Evolutionary conservation across 2,888 invertebrate genomes (phyloP).

Genomic region (Drosophila kambysellisi): DNA sequence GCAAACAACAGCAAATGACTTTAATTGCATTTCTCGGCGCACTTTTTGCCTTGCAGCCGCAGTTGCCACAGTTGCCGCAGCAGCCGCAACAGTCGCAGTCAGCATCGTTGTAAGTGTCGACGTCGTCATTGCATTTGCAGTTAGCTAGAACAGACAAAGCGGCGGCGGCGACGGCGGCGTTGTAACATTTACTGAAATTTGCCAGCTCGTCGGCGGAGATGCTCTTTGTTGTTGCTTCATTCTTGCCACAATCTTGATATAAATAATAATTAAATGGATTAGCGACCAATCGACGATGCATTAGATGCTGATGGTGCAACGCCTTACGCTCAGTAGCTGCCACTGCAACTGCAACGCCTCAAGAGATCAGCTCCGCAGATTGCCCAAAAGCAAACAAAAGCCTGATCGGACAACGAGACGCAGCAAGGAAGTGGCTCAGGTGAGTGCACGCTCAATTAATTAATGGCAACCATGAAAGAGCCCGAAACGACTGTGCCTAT

Average conservation of each 20-base stretch:
- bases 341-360: constrained; percentile 58
- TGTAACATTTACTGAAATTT: constrained; percentile 59
- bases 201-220: constrained; percentile 30
- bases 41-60: constrained; percentile 61
- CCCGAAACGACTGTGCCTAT: constrained; percentile 63
- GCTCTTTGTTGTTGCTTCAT: constrained; percentile 41
- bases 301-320: constrained; percentile 63
- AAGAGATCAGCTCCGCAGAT: constrained; percentile 53
- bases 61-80: constrained; percentile 12
- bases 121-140: constrained; percentile 15
- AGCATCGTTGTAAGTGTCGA: constrained; percentile 11
- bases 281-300: constrained; percentile 66
- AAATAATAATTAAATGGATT: constrained; percentile 81
- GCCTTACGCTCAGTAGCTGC: constrained; percentile 55
- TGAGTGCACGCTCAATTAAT: constrained; percentile 78
- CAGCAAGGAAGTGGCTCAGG: constrained; percentile 32
- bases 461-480: constrained; percentile 77
- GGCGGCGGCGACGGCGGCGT: constrained; percentile 51
- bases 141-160: constrained; percentile 68
- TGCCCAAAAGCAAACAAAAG: constrained; percentile 70
- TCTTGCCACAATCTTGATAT: constrained; percentile 69
- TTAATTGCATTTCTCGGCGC: constrained; percentile 83
- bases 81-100: constrained; percentile 9
- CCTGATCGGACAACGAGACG: constrained; percentile 35
- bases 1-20: constrained; percentile 82